phyloP scores from a whole-genome alignment of 2,113 vertebrate genomes.

The Excalfactoria chinensis region DNA sequence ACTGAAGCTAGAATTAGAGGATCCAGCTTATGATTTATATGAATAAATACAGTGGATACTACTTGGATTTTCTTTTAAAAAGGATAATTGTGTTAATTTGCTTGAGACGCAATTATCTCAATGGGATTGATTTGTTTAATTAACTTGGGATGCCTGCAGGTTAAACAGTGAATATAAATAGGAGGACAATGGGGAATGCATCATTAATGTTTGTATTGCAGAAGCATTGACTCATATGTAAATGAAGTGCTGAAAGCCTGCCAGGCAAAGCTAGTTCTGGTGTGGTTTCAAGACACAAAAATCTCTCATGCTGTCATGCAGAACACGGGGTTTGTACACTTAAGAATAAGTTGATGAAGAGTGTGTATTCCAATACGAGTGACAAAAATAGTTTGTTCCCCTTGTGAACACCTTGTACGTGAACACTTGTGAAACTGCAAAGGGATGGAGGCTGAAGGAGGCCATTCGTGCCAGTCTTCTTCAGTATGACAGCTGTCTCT shows the following conservation, averaged over 20 bases:
- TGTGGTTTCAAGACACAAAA: slow-evolving; percentile 51
- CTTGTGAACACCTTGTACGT: rapidly evolving
- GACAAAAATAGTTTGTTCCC: background rate
- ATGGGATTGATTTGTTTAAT: slow-evolving; percentile 74
- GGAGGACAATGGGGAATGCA: slow-evolving; percentile 69
- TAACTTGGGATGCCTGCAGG: slow-evolving; percentile 68
- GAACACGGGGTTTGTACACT: background rate
- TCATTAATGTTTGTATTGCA: slow-evolving; percentile 67
- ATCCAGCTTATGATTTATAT: background rate
- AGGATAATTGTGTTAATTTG: slow-evolving; percentile 74
- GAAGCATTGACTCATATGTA: slow-evolving; percentile 71
- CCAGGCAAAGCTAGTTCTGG: slow-evolving; percentile 65
- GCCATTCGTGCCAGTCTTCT: background rate
- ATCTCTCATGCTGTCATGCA: background rate
- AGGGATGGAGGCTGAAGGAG: background rate
- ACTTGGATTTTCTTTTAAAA: slow-evolving; percentile 43
- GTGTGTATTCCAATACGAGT: background rate
- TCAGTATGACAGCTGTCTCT: background rate
- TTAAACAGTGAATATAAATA: slow-evolving; percentile 73
- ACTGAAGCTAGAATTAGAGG: background rate
- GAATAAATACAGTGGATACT: background rate
- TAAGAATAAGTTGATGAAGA: background rate
- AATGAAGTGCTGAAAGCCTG: slow-evolving; percentile 61
- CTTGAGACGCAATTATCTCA: slow-evolving; percentile 70
- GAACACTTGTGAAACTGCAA: rapidly evolving